phyloP scores from a whole-genome alignment of 2,888 invertebrate genomes.

The Callyntrura guangdongensis region DNA sequence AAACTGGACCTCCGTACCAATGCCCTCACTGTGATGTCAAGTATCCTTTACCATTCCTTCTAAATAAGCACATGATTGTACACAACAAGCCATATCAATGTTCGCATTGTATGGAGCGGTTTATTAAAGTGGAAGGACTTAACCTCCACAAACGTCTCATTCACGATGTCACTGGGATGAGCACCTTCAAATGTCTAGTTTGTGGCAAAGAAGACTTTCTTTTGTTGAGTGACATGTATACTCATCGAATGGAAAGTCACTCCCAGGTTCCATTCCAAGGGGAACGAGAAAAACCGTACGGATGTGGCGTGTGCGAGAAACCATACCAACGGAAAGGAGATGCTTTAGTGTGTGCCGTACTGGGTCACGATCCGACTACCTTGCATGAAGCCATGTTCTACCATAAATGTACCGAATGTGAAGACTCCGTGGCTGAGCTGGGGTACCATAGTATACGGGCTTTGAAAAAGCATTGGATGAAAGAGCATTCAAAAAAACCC shows the following conservation, averaged over 20 bases:
- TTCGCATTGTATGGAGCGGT: neutral
- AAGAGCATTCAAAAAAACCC: neutral
- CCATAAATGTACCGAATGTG: constrained; percentile 27
- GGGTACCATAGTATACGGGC: neutral
- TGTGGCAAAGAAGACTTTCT: constrained; percentile 20
- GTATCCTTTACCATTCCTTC: neutral
- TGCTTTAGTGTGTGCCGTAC: constrained; percentile 18
- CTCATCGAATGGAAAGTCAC: constrained; percentile 15
- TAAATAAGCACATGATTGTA: constrained; percentile 22
- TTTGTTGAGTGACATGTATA: neutral
- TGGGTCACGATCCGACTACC: constrained; percentile 35
- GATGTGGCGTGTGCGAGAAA: constrained; percentile 22
- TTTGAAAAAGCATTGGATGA: constrained; percentile 19
- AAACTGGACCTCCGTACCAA: neutral
- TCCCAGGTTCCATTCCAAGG: neutral
- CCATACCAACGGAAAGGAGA: constrained; percentile 19
- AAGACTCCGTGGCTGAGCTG: neutral
- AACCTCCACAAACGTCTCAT: constrained; percentile 16
- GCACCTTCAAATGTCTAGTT: constrained; percentile 14
- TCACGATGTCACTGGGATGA: neutral
- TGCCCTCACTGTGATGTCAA: neutral
- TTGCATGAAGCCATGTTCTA: constrained; percentile 25
- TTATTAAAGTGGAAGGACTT: neutral
- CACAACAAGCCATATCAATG: constrained; percentile 24
- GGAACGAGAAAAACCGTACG: constrained; percentile 36